Evolutionary conservation across 2,888 invertebrate species (phyloP).

Genomic region (Dione juno): DNA sequence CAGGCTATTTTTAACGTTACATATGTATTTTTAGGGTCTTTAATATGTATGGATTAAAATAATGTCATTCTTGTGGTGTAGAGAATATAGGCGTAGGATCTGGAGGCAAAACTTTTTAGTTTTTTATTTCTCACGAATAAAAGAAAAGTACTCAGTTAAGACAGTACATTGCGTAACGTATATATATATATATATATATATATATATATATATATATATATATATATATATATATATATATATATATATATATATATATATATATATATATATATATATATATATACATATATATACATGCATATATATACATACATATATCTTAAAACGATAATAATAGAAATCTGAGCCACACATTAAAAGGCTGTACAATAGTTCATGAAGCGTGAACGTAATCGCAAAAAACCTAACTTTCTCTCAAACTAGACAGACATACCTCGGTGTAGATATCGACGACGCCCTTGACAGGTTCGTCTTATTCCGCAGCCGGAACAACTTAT

Average conservation of each 20-base stretch:
- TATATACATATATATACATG: no score
- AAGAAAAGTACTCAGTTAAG: not conserved
- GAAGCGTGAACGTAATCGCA: slow-evolving; percentile 33
- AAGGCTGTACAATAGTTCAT: slow-evolving; percentile 33
- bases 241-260: no score
- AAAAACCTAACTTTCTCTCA: slow-evolving; percentile 39
- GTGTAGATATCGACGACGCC: slow-evolving; percentile 71
- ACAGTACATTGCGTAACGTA: no score
- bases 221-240: no score
- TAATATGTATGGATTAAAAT: slow-evolving; percentile 16
- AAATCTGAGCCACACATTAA: slow-evolving; percentile 20
- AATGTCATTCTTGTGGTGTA: not conserved
- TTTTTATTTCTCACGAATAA: not conserved
- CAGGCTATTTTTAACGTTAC: slow-evolving; percentile 15
- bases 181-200: no score
- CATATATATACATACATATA: no score
- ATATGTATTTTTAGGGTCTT: not conserved
- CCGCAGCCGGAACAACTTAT: slow-evolving; percentile 63
- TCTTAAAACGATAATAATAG: slow-evolving; percentile 1
- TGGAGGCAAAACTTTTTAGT: not conserved
- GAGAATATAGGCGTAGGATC: not conserved
- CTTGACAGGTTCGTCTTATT: slow-evolving; percentile 66
- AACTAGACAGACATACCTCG: slow-evolving; percentile 60
- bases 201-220: no score
- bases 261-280: no score